These are phyloP conservation scores for Drosophila asahinai DNA, from an alignment of 1,140 invertebrate genomes.

Conservation along the genomic window DNA sequence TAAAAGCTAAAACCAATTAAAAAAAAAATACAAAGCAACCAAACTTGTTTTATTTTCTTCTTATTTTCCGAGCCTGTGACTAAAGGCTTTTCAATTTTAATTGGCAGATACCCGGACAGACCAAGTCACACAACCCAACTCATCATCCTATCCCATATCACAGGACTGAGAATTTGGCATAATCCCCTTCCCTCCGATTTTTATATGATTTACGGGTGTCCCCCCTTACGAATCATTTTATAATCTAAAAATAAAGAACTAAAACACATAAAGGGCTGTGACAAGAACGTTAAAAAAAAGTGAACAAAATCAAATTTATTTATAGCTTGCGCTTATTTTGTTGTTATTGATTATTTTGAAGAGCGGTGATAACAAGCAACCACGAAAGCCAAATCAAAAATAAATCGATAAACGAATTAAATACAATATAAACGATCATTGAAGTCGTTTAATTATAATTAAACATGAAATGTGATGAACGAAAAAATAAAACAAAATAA, in stretches of 20 bases:
- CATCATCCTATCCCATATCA: constrained; percentile 11
- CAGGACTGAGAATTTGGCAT: constrained; percentile 65
- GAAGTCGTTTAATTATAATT: constrained; percentile 66
- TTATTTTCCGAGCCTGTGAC: constrained; percentile 45
- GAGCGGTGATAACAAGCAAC: constrained; percentile 74
- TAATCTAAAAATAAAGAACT: constrained; percentile 59
- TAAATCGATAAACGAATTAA: constrained; percentile 64
- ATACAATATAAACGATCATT: constrained; percentile 55
- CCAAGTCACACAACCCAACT: constrained; percentile 32
- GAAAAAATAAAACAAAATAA: constrained; percentile 43
- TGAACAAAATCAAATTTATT: constrained; percentile 73
- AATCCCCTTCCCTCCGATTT: constrained; percentile 25
- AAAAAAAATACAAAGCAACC: constrained; percentile 58
- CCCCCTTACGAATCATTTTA: constrained; percentile 35
- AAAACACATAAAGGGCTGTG: constrained; percentile 73
- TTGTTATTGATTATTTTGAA: constrained; percentile 51
- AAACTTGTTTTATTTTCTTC: constrained; percentile 77
- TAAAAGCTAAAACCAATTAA: constrained; percentile 72
- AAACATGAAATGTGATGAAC: constrained; percentile 77
- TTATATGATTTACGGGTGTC: constrained; percentile 25
- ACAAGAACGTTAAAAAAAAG: constrained; percentile 69
- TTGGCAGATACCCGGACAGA: constrained; percentile 66
- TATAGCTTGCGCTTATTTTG: constrained; percentile 40
- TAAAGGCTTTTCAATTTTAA: constrained; percentile 43
- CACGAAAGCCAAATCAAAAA: constrained; percentile 81